Evolutionary conservation across 2,888 invertebrate species (phyloP).

Genomic region (Xestia sexstrigata): DNA sequence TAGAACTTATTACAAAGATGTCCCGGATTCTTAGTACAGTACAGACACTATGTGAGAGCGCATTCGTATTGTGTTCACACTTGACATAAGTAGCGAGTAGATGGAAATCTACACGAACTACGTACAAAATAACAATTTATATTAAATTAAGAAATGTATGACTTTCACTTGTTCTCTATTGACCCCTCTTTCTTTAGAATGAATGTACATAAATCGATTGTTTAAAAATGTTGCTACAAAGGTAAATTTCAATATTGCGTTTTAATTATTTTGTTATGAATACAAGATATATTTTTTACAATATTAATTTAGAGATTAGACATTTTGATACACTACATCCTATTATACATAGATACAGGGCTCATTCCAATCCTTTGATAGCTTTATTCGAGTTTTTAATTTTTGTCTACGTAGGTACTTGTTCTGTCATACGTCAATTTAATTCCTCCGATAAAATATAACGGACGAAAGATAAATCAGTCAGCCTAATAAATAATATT

Average conservation of each 20-base stretch:
- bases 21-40: neutral
- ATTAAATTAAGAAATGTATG: constrained; percentile 1
- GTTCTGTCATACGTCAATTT: neutral
- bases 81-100: neutral
- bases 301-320: constrained; percentile 49
- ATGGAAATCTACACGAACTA: constrained; percentile 19
- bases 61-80: constrained; percentile 11
- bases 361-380: neutral
- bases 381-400: constrained; percentile 1
- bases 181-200: constrained; percentile 15
- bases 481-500: constrained; percentile 13
- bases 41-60: neutral
- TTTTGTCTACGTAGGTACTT: neutral
- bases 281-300: constrained; percentile 43
- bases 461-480: neutral
- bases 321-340: constrained; percentile 29
- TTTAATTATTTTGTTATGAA: constrained; percentile 17
- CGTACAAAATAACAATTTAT: constrained; percentile 34
- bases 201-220: constrained; percentile 1
- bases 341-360: constrained; percentile 10
- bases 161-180: constrained; percentile 5
- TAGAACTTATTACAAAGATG: neutral
- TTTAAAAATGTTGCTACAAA: constrained; percentile 8
- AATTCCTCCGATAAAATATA: neutral
- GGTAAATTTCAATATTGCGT: constrained; percentile 14